A percentile compares a stretch with the other conserved stretches of the same genome.
Conservation (phyloP, 2,888 invertebrate species). For the Thymelicus acteon region DNA sequence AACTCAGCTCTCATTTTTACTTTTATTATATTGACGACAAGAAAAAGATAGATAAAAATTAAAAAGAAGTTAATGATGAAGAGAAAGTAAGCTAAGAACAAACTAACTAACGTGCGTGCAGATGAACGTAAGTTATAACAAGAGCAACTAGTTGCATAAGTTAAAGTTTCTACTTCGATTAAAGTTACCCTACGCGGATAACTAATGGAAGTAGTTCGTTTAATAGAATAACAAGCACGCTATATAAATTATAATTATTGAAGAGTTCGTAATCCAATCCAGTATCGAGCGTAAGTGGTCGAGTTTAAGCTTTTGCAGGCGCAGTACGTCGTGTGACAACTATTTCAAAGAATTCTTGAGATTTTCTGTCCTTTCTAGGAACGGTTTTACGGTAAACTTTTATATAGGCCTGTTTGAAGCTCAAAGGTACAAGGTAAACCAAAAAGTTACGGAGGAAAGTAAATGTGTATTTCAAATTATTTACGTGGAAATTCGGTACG, state of each 20-base stretch:
- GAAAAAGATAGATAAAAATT: not conserved
- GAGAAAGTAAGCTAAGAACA: not conserved
- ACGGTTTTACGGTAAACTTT: no score
- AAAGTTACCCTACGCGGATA: slow-evolving; percentile 20
- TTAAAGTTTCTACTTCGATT: slow-evolving; percentile 34
- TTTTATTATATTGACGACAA: no score
- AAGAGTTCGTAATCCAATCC: not conserved
- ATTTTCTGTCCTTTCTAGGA: no score
- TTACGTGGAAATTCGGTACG: not conserved
- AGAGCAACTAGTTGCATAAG: slow-evolving; percentile 22
- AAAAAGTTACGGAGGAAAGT: not conserved
- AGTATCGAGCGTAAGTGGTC: no score
- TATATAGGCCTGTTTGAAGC: no score
- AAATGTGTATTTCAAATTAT: not conserved
- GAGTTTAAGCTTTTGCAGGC: no score
- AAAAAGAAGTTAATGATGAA: not conserved
- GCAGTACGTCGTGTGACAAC: no score
- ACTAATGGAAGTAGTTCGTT: slow-evolving; percentile 1
- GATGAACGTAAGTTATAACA: slow-evolving; percentile 17
- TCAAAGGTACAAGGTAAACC: slow-evolving; percentile 1
- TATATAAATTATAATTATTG: not conserved
- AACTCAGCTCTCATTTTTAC: no score
- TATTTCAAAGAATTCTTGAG: no score
- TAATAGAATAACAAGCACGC: not conserved
- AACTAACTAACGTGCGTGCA: slow-evolving; percentile 6